phyloP scores from a whole-genome alignment of 2,797 vertebrate species.

The Hydrocynus forskahlii region DNA sequence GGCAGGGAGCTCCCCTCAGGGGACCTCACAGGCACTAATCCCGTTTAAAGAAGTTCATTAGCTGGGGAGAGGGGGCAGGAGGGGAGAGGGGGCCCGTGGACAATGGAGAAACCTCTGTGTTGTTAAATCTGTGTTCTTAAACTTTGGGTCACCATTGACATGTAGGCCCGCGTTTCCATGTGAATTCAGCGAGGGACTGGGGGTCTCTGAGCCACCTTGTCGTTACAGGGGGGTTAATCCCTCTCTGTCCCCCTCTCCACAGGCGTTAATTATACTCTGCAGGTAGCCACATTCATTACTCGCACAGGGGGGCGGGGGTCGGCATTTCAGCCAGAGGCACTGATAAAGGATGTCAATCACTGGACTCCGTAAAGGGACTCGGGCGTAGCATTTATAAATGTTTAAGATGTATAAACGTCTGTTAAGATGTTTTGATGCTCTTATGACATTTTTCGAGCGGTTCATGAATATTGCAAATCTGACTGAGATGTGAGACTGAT shows the following conservation, averaged over 20 bases:
- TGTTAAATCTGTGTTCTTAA: conserved; percentile 43
- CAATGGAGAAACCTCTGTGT: conserved; percentile 56
- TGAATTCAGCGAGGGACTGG: conserved; percentile 57
- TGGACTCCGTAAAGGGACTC: background rate
- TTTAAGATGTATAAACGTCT: background rate
- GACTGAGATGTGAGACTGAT: no score
- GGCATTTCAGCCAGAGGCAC: conserved; percentile 40
- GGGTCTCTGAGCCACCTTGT: conserved; percentile 16
- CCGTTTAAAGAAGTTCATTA: conserved; percentile 55
- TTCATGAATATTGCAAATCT: background rate
- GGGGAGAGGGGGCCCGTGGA: conserved; percentile 36
- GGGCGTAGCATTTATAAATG: background rate
- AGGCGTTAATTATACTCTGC: conserved; percentile 47
- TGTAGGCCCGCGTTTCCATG: conserved; percentile 56
- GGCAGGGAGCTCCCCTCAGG: conserved; percentile 35
- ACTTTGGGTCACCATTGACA: conserved; percentile 44
- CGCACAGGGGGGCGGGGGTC: background rate
- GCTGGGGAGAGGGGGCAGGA: conserved; percentile 25
- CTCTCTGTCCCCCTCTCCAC: conserved; percentile 36
- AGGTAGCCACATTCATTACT: conserved; percentile 49
- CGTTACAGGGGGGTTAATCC: conserved; percentile 42
- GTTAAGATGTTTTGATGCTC: background rate
- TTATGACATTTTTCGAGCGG: background rate
- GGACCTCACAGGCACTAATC: conserved; percentile 57
- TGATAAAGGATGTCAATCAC: conserved; percentile 36